Evolutionary conservation across 2,888 invertebrate species (phyloP).

Genomic region (Oxystoma pomonae): DNA sequence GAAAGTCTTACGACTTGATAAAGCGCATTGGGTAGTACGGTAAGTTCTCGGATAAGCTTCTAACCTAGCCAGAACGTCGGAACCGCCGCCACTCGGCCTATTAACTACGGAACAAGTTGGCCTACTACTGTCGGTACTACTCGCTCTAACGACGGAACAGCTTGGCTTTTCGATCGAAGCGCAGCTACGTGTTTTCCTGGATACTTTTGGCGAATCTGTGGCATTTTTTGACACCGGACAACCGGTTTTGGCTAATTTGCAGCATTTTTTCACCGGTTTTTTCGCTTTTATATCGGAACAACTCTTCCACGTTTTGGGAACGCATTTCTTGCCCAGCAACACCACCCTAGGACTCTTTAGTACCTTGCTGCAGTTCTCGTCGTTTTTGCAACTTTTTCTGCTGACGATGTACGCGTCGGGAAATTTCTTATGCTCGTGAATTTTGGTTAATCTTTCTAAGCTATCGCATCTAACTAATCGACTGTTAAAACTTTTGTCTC

Average conservation of each 20-base stretch:
- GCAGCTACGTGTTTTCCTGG: conserved; percentile 42
- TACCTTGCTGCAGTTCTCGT: conserved; percentile 25
- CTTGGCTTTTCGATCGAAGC: conserved; percentile 36
- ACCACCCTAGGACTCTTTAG: conserved; percentile 38
- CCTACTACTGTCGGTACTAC: neutral
- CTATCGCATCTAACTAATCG: conserved; percentile 49
- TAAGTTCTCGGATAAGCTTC: conserved; percentile 26
- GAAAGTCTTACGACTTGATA: conserved; percentile 38
- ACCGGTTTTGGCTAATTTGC: conserved; percentile 43
- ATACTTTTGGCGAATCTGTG: conserved; percentile 30
- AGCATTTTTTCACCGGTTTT: conserved; percentile 43
- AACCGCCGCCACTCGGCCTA: neutral
- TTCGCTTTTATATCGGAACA: conserved; percentile 45
- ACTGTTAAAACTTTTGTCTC: conserved; percentile 46
- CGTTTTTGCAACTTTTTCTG: conserved; percentile 30
- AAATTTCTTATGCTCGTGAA: conserved; percentile 42
- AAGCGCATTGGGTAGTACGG: conserved; percentile 31
- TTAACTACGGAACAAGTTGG: neutral
- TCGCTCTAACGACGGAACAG: neutral
- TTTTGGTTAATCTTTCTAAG: conserved; percentile 41
- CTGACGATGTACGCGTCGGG: conserved; percentile 47
- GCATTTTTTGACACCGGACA: conserved; percentile 42
- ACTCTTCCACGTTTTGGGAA: conserved; percentile 46
- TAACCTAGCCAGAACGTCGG: conserved; percentile 39
- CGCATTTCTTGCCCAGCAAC: conserved; percentile 36